A percentile compares a stretch with the other conserved stretches of the same genome.
Evolutionary conservation across 2,797 vertebrate genomes (phyloP).

Genomic region (Dryobates pubescens): DNA sequence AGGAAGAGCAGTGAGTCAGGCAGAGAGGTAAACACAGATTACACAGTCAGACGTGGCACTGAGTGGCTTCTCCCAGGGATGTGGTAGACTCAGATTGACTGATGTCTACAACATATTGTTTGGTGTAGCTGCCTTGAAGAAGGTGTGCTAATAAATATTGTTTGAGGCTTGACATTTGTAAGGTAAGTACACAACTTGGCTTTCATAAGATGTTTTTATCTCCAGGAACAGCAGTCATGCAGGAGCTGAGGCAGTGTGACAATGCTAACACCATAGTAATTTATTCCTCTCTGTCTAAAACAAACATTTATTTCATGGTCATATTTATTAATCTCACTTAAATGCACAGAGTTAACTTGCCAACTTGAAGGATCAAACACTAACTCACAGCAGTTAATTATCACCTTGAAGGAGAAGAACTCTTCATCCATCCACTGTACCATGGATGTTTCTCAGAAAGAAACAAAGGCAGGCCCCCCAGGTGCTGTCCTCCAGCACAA

Average conservation of each 20-base stretch:
- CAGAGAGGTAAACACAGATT: slow-evolving; percentile 17
- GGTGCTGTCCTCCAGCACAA: background rate
- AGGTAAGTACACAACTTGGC: slow-evolving; percentile 8
- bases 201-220: background rate
- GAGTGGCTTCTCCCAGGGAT: background rate
- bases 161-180: slow-evolving; percentile 26
- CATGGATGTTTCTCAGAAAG: background rate
- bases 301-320: slow-evolving; percentile 22
- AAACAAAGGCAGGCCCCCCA: background rate
- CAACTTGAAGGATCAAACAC: background rate
- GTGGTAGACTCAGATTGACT: background rate
- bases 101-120: background rate
- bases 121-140: background rate
- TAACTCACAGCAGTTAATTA: slow-evolving; percentile 29
- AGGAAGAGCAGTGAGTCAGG: background rate
- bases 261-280: background rate
- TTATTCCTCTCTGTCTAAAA: background rate
- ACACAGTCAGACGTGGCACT: fast-evolving
- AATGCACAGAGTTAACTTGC: slow-evolving; percentile 9
- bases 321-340: slow-evolving; percentile 61
- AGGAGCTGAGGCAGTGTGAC: background rate
- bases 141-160: slow-evolving; percentile 9
- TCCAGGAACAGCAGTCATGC: background rate
- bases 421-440: background rate
- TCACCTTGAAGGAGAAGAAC: slow-evolving; percentile 10